Base-by-base conservation (phyloP, 2,888 invertebrate genomes). In the Baccha elongata region DNA sequence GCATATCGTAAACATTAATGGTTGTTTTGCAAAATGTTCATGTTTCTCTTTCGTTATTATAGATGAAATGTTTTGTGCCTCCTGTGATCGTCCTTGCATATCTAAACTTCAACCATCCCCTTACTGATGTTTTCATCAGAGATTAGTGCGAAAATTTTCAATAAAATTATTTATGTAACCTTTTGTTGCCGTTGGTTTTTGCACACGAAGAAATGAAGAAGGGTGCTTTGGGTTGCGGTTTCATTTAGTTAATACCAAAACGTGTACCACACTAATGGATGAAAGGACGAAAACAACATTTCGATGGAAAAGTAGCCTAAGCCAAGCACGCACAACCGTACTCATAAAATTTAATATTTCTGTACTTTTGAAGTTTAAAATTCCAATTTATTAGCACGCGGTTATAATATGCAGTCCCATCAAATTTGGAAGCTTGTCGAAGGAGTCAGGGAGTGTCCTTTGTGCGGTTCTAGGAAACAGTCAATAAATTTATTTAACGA, bases 321-420 rank as follows among this genome's bases (percentile, higher is more conserved):
- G 72, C 76, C 78, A 58, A 29, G 78, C 83, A 83, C 83, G 83
- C 83, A 83, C 83, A 83, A 64, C 35, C 67, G 44, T 68, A 15
- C 62, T 83, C 83, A n/a, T 83, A 83, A 83, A 83, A 83, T 83
- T 83, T 78, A 83, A 83, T 83, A 83, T 83, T 83, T 83, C 83
- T 64, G n/a, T n/a, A 83, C 83, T 83, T 83, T 72, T 67, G 60
- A 83, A 76, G 72, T 83, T 65, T 48, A 72, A 68, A 83, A 72
- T 83, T 78, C 55, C 72, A 83, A 83, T 83, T 83, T 83, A 83
- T 83, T 83, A 68, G 72, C 40, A 37, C 10, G 50, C 75, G 46
- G 53, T 55, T n/a, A 26, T 60, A 67, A 64, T 52, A 64, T 74
- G 46, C 60, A 53, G 69, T 81, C n/a, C n/a, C 74, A 64, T 74